phyloP scores from a whole-genome alignment of 1,140 invertebrate genomes.

The Neodiprion lecontei region DNA sequence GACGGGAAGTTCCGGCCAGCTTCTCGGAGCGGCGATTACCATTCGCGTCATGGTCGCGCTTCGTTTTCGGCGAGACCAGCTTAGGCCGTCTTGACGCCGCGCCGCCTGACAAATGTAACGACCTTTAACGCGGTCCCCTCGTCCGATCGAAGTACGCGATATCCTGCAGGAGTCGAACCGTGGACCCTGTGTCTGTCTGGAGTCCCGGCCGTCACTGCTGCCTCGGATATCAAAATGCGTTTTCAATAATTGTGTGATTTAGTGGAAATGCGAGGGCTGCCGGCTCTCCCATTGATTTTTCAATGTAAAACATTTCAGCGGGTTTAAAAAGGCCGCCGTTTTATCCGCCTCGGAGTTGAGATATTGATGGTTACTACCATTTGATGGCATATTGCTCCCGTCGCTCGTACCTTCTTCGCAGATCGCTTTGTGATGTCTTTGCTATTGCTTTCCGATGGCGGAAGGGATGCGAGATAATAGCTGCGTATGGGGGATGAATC shows the following conservation, averaged over 20 bases:
- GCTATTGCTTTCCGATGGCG: constrained; percentile 53
- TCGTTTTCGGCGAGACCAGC: no score
- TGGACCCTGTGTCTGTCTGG: no score
- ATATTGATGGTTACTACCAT: constrained; percentile 63
- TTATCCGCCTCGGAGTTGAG: constrained; percentile 37
- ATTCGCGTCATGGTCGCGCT: no score
- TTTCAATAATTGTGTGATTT: constrained; percentile 60
- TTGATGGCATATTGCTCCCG: constrained; percentile 61
- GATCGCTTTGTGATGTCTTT: constrained; percentile 61
- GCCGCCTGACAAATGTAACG: constrained; percentile 1
- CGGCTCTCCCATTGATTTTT: constrained; percentile 57
- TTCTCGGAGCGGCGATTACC: no score
- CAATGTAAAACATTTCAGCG: constrained; percentile 62
- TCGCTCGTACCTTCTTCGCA: constrained; percentile 41
- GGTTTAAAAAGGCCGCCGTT: constrained; percentile 27
- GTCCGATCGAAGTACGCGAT: background rate
- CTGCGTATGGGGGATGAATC: background rate
- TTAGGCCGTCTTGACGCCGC: background rate
- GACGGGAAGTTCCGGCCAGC: no score
- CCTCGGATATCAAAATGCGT: constrained; percentile 45
- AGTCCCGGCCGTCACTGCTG: constrained; percentile 1
- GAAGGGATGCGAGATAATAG: constrained; percentile 28
- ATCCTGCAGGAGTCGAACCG: background rate
- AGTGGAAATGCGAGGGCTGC: constrained; percentile 41
- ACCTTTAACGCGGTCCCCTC: background rate